These are phyloP conservation scores for Drosophila nr. perissopoda DNA, from an alignment of 2,888 invertebrate genomes.

Conservation along the genomic window DNA sequence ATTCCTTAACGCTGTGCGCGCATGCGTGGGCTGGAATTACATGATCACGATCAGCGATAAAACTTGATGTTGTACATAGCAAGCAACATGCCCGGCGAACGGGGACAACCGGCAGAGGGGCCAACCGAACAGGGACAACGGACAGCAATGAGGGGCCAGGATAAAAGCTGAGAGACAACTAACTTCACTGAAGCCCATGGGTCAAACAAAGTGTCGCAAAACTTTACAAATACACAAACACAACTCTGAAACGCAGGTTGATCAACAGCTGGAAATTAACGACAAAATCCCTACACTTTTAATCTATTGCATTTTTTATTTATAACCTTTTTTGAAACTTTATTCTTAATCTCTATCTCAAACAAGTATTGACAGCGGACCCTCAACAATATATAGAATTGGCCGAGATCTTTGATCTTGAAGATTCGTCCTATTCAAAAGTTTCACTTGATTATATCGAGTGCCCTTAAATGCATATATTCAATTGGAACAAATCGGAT, in stretches of 20 bases:
- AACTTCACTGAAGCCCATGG: slow-evolving; percentile 9
- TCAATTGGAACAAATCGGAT: background rate
- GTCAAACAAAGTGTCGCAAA: slow-evolving; percentile 72
- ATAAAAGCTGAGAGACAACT: slow-evolving; percentile 13
- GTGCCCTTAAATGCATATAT: background rate
- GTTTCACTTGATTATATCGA: background rate
- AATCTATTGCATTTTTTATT: background rate
- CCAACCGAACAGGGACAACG: slow-evolving; percentile 11
- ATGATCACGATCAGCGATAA: slow-evolving; percentile 85
- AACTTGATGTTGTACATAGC: slow-evolving; percentile 81
- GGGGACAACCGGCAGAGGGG: slow-evolving; percentile 12
- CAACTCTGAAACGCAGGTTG: slow-evolving; percentile 6
- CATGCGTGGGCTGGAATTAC: slow-evolving; percentile 85
- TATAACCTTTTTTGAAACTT: background rate
- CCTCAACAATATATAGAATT: background rate
- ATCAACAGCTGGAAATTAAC: slow-evolving; percentile 25
- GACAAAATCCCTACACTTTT: slow-evolving; percentile 28
- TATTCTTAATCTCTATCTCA: background rate
- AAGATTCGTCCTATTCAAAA: background rate
- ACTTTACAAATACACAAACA: slow-evolving; percentile 42
- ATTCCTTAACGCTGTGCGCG: slow-evolving; percentile 77
- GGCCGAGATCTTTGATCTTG: background rate
- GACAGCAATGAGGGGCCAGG: slow-evolving; percentile 10
- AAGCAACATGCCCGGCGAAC: slow-evolving; percentile 49
- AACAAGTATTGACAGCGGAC: background rate